Percentiles rank a stretch among this genome's conserved stretches.
Evolutionary conservation across 2,113 vertebrate genomes (phyloP).

Genomic region (Axis porcinus): DNA sequence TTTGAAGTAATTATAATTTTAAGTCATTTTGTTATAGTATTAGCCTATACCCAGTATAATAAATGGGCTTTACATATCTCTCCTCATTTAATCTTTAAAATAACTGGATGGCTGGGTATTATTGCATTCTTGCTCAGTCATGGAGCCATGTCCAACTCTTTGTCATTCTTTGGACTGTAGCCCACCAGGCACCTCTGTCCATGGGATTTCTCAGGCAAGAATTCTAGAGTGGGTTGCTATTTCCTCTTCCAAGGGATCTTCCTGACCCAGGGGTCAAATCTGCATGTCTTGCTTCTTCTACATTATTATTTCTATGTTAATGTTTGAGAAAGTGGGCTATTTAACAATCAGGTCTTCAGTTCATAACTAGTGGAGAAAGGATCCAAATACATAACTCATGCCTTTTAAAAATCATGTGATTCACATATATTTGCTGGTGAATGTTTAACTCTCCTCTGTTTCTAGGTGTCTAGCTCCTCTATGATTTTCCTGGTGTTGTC

Average conservation of each 20-base stretch:
- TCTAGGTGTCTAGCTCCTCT: not conserved
- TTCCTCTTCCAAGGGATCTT: not conserved
- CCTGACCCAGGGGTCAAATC: not conserved
- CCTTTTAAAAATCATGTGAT: not conserved
- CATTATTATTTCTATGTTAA: not conserved
- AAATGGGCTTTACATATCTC: not conserved
- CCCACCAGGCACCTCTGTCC: not conserved
- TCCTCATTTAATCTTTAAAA: not conserved
- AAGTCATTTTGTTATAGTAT: not conserved
- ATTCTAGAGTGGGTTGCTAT: not conserved
- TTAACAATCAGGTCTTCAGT: not conserved
- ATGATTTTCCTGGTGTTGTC: not conserved
- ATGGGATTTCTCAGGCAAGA: not conserved
- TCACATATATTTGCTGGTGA: not conserved
- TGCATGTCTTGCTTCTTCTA: not conserved
- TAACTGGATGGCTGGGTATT: not conserved
- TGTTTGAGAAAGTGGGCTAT: not conserved
- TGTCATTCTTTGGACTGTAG: not conserved
- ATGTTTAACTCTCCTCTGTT: not conserved
- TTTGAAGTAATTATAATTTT: not conserved
- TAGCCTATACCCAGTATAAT: not conserved
- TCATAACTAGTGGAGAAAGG: not conserved
- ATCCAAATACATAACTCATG: not conserved
- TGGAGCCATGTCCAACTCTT: not conserved
- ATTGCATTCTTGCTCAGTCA: not conserved